A percentile compares a stretch with the other conserved stretches of the same genome.
Conservation (phyloP, 2,888 invertebrate species). For the Clostera curtula region DNA sequence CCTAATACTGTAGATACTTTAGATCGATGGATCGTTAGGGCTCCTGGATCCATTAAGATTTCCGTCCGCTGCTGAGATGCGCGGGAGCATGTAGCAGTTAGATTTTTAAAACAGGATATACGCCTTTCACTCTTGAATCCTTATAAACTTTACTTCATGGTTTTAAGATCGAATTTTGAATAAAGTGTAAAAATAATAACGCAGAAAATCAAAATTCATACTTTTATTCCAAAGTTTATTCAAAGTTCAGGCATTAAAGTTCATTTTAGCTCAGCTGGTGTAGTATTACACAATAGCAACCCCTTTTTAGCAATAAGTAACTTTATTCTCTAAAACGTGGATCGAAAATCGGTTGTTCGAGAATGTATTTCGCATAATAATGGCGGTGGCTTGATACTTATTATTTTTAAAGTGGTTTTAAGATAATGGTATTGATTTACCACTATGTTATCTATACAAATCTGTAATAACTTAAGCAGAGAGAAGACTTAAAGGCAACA, state of each 20-base stretch:
- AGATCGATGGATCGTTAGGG: slow-evolving; percentile 65
- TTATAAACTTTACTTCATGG: slow-evolving; percentile 25
- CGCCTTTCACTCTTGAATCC: slow-evolving; percentile 9
- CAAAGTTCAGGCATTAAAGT: no score
- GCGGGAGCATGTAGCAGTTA: slow-evolving; percentile 44
- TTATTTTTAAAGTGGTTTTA: slow-evolving; percentile 69
- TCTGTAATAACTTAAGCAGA: slow-evolving; percentile 37
- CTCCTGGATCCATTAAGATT: slow-evolving; percentile 73
- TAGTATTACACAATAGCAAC: no score
- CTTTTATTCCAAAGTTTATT: no score
- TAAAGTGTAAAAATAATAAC: no score
- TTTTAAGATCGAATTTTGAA: no score
- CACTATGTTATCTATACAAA: slow-evolving; percentile 48
- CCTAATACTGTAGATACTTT: slow-evolving; percentile 34
- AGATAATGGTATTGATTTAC: slow-evolving; percentile 73
- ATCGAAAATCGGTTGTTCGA: slow-evolving; percentile 14
- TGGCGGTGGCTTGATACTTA: slow-evolving; percentile 45
- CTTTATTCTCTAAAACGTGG: no score
- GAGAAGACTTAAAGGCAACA: slow-evolving; percentile 2
- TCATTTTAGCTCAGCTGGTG: no score
- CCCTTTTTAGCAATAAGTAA: no score
- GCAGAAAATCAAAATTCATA: no score
- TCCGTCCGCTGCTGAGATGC: slow-evolving; percentile 63
- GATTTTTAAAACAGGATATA: slow-evolving; percentile 26
- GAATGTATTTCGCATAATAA: slow-evolving; percentile 42